A percentile compares a stretch with the other conserved stretches of the same genome.
Evolutionary conservation across 1,140 invertebrate genomes (phyloP).

Genomic region (Drosophila sucinea): DNA sequence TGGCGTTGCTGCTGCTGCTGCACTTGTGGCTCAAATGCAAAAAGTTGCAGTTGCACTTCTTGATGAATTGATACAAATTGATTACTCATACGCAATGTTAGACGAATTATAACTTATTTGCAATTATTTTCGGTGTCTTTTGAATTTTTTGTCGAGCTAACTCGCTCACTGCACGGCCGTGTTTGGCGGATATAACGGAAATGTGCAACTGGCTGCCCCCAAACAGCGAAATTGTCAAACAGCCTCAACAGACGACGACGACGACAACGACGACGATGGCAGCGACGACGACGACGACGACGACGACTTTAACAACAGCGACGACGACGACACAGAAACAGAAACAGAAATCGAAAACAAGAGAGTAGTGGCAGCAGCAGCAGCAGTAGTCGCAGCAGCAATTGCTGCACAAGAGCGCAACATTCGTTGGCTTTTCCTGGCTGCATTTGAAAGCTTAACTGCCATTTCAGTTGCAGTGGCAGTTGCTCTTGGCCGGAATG

Average conservation of each 20-base stretch:
- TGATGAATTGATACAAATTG: constrained; percentile 7
- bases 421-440: constrained; percentile 59
- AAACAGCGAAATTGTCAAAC: constrained; percentile 73
- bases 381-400: constrained; percentile 22
- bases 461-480: constrained; percentile 58
- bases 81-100: constrained; percentile 20
- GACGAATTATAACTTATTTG: background rate
- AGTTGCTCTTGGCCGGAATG: constrained; percentile 48
- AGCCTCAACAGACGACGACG: constrained; percentile 38
- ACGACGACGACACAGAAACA: constrained; percentile 21
- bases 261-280: background rate
- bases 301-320: constrained; percentile 9
- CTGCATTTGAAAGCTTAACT: constrained; percentile 36
- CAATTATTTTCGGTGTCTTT: background rate
- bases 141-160: constrained; percentile 10
- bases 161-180: constrained; percentile 42
- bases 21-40: background rate
- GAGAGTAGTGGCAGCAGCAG: constrained; percentile 23
- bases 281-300: constrained; percentile 7
- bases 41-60: constrained; percentile 1
- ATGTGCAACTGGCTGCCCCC: constrained; percentile 75
- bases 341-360: constrained; percentile 38
- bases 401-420: constrained; percentile 7
- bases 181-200: constrained; percentile 77
- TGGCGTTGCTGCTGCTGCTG: constrained; percentile 1